phyloP scores from a whole-genome alignment of 2,888 invertebrate genomes.

The Scaptomyza caliginosa region DNA sequence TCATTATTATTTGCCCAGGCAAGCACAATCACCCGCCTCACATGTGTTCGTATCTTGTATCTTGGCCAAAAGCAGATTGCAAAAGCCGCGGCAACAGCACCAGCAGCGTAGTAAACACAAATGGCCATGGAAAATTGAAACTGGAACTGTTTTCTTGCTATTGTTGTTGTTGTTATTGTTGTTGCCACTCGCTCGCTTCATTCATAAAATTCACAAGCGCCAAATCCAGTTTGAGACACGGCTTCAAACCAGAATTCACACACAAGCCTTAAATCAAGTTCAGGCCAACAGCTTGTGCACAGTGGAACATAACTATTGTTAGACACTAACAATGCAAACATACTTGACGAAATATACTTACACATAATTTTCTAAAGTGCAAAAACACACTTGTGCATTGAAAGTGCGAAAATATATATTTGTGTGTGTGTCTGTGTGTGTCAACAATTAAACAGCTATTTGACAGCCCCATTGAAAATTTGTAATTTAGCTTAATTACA shows the following conservation, averaged over 20 bases:
- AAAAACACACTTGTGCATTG: not conserved
- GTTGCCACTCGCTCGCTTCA: constrained; percentile 63
- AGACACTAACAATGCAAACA: not conserved
- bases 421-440: not conserved
- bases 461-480: constrained; percentile 1
- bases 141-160: constrained; percentile 27
- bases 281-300: constrained; percentile 34
- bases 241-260: constrained; percentile 72
- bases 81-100: constrained; percentile 58
- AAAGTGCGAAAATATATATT: not conserved
- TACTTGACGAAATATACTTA: not conserved
- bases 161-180: constrained; percentile 45
- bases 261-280: constrained; percentile 59
- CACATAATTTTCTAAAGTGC: not conserved
- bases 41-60: constrained; percentile 54
- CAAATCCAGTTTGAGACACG: constrained; percentile 77
- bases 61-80: constrained; percentile 67
- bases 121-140: constrained; percentile 64
- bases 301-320: constrained; percentile 28
- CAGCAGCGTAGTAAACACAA: constrained; percentile 67
- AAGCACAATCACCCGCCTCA: constrained; percentile 39
- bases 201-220: constrained; percentile 80
- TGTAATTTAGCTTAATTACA: constrained; percentile 13
- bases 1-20: constrained; percentile 66
- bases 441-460: not conserved